A percentile compares a stretch with the other conserved stretches of the same genome.
These are phyloP conservation scores for Thalassarche chlororhynchos DNA, from an alignment of 2,113 vertebrate genomes.

Conservation along the genomic window DNA sequence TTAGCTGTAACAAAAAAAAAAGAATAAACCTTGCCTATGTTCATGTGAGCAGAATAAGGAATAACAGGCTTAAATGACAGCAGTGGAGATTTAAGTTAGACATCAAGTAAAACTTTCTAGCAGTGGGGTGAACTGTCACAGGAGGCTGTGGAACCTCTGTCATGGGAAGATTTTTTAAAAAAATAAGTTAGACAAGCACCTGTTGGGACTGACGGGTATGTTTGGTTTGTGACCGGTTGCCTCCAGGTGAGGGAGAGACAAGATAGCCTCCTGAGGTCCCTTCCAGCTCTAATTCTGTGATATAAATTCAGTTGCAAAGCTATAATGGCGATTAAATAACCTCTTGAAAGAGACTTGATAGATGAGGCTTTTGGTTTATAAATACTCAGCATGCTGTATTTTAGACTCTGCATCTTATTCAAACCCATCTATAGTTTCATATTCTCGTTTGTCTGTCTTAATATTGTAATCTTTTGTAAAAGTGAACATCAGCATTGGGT, in stretches of 20 bases:
- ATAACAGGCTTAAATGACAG: background rate
- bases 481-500: background rate
- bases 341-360: background rate
- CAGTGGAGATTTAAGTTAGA: background rate
- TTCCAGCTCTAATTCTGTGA: background rate
- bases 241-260: background rate
- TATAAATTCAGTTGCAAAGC: background rate
- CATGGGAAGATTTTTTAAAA: background rate
- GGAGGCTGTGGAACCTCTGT: background rate
- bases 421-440: background rate
- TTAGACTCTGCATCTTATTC: background rate
- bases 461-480: background rate
- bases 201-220: background rate
- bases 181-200: background rate
- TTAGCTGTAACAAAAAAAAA: background rate
- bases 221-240: background rate
- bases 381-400: background rate
- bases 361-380: background rate
- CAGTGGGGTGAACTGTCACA: background rate
- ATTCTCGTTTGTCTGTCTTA: background rate
- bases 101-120: background rate
- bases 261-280: background rate
- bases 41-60: background rate
- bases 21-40: background rate
- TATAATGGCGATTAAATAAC: background rate